These are phyloP conservation scores for Elephas maximus DNA, from an alignment of 2,113 vertebrate genomes.

Conservation along the genomic window DNA sequence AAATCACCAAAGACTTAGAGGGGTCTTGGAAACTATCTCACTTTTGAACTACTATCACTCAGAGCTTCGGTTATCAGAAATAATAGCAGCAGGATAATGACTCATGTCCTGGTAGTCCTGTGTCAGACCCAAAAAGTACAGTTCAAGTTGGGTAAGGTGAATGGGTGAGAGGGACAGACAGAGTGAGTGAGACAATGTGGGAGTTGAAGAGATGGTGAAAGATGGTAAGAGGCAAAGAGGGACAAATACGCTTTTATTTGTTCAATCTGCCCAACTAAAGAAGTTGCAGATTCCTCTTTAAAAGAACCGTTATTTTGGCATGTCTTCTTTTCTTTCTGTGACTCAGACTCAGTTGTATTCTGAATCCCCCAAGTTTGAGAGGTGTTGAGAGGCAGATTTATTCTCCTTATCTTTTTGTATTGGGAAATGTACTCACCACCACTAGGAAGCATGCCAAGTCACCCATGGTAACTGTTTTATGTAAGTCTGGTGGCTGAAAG, in stretches of 20 bases:
- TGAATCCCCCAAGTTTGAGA: background rate
- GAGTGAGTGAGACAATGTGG: background rate
- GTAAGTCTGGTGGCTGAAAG: background rate
- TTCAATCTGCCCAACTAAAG: background rate
- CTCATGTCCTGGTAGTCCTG: background rate
- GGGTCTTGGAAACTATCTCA: background rate
- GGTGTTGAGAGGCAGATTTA: background rate
- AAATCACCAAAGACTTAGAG: background rate
- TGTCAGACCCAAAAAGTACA: background rate
- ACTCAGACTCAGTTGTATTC: background rate
- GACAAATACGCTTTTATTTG: background rate
- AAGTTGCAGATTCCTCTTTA: background rate
- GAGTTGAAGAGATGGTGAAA: background rate
- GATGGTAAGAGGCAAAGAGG: background rate
- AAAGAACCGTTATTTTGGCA: background rate
- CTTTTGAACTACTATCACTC: background rate
- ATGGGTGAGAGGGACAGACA: background rate
- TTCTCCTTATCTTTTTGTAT: background rate
- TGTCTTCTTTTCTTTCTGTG: background rate
- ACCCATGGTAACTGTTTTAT: background rate
- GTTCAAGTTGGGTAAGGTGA: background rate
- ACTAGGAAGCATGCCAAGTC: background rate
- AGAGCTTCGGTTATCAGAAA: background rate
- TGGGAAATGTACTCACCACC: background rate
- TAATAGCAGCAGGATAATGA: background rate